Evolutionary conservation across 37 sponge, comb jelly and placozoan species (phyloP), one percentile per base, ranked within the genome.

Genomic region (Axinella damicornis): DNA sequence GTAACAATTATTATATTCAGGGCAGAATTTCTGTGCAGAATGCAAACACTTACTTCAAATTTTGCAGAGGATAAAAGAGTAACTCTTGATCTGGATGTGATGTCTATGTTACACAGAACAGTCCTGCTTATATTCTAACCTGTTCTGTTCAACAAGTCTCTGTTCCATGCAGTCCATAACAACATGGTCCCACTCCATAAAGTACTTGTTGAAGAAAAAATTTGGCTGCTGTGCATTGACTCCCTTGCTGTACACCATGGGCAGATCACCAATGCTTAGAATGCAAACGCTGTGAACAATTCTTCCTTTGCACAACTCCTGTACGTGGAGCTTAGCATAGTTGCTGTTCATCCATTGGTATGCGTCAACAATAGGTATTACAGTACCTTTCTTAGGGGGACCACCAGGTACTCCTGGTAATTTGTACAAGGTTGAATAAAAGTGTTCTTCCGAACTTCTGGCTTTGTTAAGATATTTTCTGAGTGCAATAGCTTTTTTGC

Each of bases 201-300:
- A 75, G 58, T 75, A 87, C 75, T 87, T 87, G 58, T 87, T 87
- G 76, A 69, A 78, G 69, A 87, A 87, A 28, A 87, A 36, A 32
- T 4, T 46, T 46, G 46, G 46, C 4, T 9, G 46, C 6, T 46
- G 46, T 46, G 68, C 33, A 31, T 67, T 30, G 33, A 67, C 68
- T 5, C 68, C 68, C 68, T 67, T 67, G 33, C 20, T 30, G 33
- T 67, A 67, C 32, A 67, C 68, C 2, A 34, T 67, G 32, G 19
- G 19, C 33, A 67, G 33, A 27, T 67, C 68, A 19, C 68, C 68
- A 31, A 11, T 33, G 33, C 68, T 67, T 2, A 71, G 28, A 22
- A 82, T 61, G 35, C 82, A 82, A 20, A 82, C 27, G 0, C 18
- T 21, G 37, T 72, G 82, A 11, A 61, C 52, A 0, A 57, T 38